phyloP scores from a whole-genome alignment of 2,113 vertebrate species.

The Channa argus region DNA sequence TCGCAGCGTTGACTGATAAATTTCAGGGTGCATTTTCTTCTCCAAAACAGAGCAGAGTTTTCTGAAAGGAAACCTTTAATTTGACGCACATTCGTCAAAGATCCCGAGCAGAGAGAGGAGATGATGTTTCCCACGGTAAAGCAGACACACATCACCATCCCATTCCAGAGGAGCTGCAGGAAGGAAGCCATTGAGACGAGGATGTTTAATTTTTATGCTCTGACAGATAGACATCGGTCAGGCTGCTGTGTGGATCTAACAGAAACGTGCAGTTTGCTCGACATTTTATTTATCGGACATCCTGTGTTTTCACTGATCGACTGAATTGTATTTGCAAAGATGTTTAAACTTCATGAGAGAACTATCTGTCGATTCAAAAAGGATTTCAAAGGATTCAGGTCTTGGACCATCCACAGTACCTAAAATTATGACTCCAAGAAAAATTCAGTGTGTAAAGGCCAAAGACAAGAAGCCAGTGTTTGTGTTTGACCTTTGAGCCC shows the following conservation, averaged over 20 bases:
- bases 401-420: no score
- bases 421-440: no score
- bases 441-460: no score
- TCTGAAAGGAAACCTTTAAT: constrained; percentile 45
- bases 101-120: background rate
- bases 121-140: constrained; percentile 60
- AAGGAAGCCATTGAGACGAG: constrained; percentile 74
- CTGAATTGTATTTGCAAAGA: no score
- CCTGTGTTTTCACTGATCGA: no score
- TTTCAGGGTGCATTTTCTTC: constrained; percentile 43
- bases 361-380: no score
- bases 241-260: background rate
- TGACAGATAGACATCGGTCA: constrained; percentile 75
- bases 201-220: constrained; percentile 69
- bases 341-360: no score
- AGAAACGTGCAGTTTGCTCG: background rate
- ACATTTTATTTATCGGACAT: no score
- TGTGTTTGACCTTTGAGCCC: no score
- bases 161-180: constrained; percentile 52
- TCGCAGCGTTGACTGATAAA: constrained; percentile 38
- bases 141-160: constrained; percentile 9
- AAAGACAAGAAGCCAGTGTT: no score
- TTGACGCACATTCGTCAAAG: constrained; percentile 32
- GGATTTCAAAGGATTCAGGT: no score
- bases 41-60: constrained; percentile 25